These are phyloP conservation scores for Catharus bicknelli DNA, from an alignment of 2,113 vertebrate species.

Conservation along the genomic window DNA sequence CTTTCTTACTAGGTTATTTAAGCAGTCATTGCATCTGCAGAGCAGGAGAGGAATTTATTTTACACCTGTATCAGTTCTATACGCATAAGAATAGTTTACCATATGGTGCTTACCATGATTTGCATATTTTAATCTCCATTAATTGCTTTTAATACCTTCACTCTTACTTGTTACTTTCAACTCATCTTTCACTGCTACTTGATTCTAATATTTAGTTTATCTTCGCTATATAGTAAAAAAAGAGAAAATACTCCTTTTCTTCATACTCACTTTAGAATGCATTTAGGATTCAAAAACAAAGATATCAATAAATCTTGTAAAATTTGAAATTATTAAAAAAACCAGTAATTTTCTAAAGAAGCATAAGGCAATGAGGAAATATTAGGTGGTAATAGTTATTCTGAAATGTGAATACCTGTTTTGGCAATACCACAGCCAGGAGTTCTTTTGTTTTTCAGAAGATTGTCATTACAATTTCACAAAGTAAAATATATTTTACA, in stretches of 20 bases:
- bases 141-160: conserved; percentile 47
- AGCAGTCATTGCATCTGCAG: not conserved
- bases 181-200: conserved; percentile 14
- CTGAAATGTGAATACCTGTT: not conserved
- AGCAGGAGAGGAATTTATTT: conserved; percentile 27
- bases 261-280: not conserved
- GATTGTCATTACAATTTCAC: not conserved
- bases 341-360: not conserved
- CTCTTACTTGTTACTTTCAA: conserved; percentile 30
- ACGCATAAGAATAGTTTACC: conserved; percentile 26
- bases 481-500: not conserved
- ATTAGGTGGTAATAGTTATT: not conserved
- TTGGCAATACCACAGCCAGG: not conserved
- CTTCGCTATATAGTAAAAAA: not conserved
- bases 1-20: not conserved
- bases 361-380: not conserved
- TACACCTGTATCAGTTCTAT: conserved; percentile 49
- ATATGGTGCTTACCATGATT: conserved; percentile 33
- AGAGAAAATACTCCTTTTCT: not conserved
- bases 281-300: not conserved
- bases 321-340: not conserved
- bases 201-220: conserved; percentile 23
- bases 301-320: not conserved
- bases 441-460: not conserved
- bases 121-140: conserved; percentile 65